Conservation (phyloP, 2,888 invertebrate species). For the Cataglyphis cursor region DNA sequence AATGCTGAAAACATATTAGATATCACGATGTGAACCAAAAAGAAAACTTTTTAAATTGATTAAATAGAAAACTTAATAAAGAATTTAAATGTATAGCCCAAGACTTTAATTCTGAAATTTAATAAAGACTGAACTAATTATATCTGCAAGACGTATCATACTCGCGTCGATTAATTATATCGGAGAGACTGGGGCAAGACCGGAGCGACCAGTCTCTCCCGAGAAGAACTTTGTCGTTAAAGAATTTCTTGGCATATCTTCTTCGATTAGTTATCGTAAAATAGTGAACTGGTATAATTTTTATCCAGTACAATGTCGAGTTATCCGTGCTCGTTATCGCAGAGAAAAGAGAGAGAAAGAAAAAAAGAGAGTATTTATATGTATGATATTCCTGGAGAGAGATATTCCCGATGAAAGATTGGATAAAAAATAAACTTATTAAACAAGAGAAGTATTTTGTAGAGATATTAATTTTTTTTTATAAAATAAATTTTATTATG, state of each 20-base stretch:
- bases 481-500: not conserved
- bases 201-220: constrained; percentile 59
- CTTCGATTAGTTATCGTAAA: constrained; percentile 39
- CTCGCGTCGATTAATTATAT: constrained; percentile 65
- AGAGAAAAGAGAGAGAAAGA: not conserved
- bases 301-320: constrained; percentile 35
- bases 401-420: not conserved
- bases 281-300: constrained; percentile 47
- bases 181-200: constrained; percentile 58
- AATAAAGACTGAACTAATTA: constrained; percentile 37
- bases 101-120: constrained; percentile 3
- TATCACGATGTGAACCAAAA: constrained; percentile 42
- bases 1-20: constrained; percentile 22
- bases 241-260: constrained; percentile 40
- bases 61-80: constrained; percentile 21
- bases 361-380: constrained; percentile 33
- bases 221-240: constrained; percentile 49
- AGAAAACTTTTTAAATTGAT: not conserved
- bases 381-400: not conserved
- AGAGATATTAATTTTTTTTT: not conserved
- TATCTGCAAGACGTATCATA: constrained; percentile 29
- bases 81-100: constrained; percentile 31
- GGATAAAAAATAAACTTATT: constrained; percentile 27
- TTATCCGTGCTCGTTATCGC: constrained; percentile 45
- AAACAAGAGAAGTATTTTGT: not conserved